Percentiles rank a stretch among this genome's conserved stretches.
These are phyloP conservation scores for Dichetophora obliterata DNA, from an alignment of 2,888 invertebrate species.

Conservation along the genomic window DNA sequence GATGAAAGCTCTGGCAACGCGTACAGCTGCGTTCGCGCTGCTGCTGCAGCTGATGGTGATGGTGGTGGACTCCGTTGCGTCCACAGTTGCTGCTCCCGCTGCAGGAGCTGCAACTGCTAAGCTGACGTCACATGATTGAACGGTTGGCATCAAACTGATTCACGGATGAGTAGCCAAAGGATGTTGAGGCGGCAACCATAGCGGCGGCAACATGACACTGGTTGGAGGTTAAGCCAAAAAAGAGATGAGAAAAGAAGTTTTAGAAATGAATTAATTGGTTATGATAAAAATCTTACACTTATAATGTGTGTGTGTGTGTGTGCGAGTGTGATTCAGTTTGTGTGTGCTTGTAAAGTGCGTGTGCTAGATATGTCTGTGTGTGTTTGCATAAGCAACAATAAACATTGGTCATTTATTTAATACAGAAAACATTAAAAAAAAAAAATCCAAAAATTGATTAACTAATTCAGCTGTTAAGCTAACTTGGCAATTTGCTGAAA, in stretches of 20 bases:
- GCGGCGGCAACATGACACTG: constrained; percentile 70
- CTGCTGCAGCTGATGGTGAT: constrained; percentile 54
- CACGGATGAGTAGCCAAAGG: constrained; percentile 69
- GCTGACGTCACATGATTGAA: constrained; percentile 69
- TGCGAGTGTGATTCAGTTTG: too few relatives aligned
- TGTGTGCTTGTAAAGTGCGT: constrained; percentile 32
- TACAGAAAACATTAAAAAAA: too few relatives aligned
- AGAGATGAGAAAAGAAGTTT: constrained; percentile 28
- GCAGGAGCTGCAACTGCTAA: constrained; percentile 70
- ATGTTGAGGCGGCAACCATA: constrained; percentile 69
- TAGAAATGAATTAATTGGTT: too few relatives aligned
- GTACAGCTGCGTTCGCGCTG: constrained; percentile 60
- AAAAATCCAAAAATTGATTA: too few relatives aligned
- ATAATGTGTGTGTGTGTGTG: constrained; percentile 21
- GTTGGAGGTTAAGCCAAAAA: constrained; percentile 44
- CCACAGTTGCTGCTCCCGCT: constrained; percentile 69
- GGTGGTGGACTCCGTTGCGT: constrained; percentile 52
- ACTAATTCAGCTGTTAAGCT: too few relatives aligned
- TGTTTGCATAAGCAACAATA: background rate
- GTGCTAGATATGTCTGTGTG: constrained; percentile 2
- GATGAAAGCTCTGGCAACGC: constrained; percentile 68
- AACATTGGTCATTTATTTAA: too few relatives aligned
- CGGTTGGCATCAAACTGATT: constrained; percentile 68
- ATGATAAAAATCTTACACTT: background rate
- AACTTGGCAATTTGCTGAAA: too few relatives aligned